Base-by-base conservation (phyloP, 2,113 vertebrate species). In the Ailuropoda melanoleuca region DNA sequence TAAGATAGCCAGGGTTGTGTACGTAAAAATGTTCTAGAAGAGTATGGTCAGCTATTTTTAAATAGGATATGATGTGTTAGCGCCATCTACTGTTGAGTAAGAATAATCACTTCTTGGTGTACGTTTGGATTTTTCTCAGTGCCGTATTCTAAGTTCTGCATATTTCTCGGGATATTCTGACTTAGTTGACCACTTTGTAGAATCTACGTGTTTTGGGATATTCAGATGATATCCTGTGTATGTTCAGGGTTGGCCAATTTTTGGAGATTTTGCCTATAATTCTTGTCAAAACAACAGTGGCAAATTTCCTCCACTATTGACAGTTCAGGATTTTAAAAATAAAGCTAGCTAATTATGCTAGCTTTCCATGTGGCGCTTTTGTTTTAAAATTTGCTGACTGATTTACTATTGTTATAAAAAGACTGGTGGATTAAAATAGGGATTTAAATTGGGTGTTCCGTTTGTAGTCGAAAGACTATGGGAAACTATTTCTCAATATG, bases 31-130 rank as follows among this genome's bases (percentile, higher is more conserved):
- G 8, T 77, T 92, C 14, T 23, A 29, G 26, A 53, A 50, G 15
- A 24, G 1, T 46, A 31, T 23, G 46, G 39, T 1, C 8, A 3
- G 4, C 14, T 55, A 6, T 82, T 93, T 95, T 86, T n/a, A 91
- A 88, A 86, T 56, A 95, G 48, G 66, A 8, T 68, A 13, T 81
- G 90, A 43, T 95, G 46, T 95, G 14, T 94, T 90, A 64, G 97
- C 90, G 84, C 98, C 98, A 97, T 72, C 98, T 98, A 93, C 94
- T 97, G 98, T 85, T 95, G 34, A 56, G 4, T 70, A 77, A 39
- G 31, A 93, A 66, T 75, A 66, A 78, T 74, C 13, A 72, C 58
- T 70, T 94, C 46, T 93, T 85, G 60, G 4, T 77, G 29, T 66
- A 18, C 31, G 3, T 56, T 60, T 12, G 39, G 53, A 21, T 83